Conservation (phyloP, 2,797 vertebrate species). For the Crypturellus tataupa region DNA sequence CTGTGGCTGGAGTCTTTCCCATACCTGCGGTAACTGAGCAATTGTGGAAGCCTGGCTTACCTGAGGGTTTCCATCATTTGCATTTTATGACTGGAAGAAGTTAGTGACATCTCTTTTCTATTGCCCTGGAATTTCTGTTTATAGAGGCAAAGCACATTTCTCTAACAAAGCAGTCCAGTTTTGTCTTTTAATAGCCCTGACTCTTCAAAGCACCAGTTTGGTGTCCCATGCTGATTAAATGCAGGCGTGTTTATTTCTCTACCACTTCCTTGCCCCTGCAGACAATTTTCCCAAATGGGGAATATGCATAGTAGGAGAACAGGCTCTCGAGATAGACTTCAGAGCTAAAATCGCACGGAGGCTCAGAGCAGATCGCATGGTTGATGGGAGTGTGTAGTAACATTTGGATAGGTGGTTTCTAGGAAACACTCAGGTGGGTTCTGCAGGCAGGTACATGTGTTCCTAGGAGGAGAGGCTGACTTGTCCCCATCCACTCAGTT, state of each 20-base stretch:
- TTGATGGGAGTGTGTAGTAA: fast-evolving
- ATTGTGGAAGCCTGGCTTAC: background rate
- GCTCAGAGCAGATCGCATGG: background rate
- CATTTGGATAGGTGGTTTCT: background rate
- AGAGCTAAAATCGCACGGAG: background rate
- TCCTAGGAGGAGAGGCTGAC: background rate
- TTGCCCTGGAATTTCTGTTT: background rate
- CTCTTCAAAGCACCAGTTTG: slow-evolving; percentile 17
- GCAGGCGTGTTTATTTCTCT: background rate
- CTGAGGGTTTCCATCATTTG: background rate
- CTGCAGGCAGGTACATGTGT: fast-evolving
- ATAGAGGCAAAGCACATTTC: slow-evolving; percentile 4
- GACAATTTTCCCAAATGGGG: slow-evolving; percentile 47
- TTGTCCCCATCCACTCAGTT: background rate
- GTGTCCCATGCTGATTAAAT: slow-evolving; percentile 25
- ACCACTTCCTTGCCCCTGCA: slow-evolving; percentile 26
- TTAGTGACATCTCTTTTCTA: background rate
- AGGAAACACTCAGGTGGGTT: background rate
- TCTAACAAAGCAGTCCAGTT: background rate
- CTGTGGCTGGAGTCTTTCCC: slow-evolving; percentile 22
- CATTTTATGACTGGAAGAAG: slow-evolving; percentile 6
- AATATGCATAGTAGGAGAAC: slow-evolving; percentile 24
- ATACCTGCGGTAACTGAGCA: background rate
- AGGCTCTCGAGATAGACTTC: slow-evolving; percentile 4
- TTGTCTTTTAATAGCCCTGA: background rate